phyloP scores from a whole-genome alignment of 2,888 invertebrate species.

The Agonopterix arenella region DNA sequence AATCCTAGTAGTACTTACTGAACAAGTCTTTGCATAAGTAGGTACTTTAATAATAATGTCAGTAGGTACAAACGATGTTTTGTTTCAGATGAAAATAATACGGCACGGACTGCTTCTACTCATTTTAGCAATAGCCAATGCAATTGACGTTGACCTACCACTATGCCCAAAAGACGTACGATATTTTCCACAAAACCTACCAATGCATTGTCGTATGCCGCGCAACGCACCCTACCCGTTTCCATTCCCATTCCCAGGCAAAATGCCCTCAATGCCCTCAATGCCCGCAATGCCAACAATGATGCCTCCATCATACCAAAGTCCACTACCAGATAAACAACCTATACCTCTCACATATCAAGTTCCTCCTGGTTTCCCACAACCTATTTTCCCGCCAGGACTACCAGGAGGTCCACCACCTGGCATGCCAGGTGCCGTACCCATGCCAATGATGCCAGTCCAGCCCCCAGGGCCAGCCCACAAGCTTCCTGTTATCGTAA shows the following conservation, averaged over 20 bases:
- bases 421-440: background rate
- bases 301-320: conserved; percentile 22
- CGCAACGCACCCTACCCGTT: conserved; percentile 17
- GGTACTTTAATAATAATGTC: no score
- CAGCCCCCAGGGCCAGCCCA: conserved; percentile 30
- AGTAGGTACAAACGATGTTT: no score
- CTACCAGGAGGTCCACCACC: background rate
- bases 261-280: conserved; percentile 20
- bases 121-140: conserved; percentile 21
- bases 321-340: conserved; percentile 20
- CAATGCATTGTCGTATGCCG: conserved; percentile 67
- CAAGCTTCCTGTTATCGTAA: conserved; percentile 63
- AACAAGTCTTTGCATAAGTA: no score
- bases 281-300: no score
- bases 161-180: conserved; percentile 51
- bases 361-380: conserved; percentile 23
- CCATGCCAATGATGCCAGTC: conserved; percentile 16
- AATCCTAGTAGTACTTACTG: no score
- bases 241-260: conserved; percentile 5
- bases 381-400: background rate
- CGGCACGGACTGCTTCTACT: conserved; percentile 14
- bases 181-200: conserved; percentile 56
- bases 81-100: no score
- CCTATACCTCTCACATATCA: conserved; percentile 23
- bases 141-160: conserved; percentile 37